A percentile compares a stretch with the other conserved stretches of the same genome.
Conservation (phyloP, 1,140 invertebrate species). For the Drosophila willistoni region DNA sequence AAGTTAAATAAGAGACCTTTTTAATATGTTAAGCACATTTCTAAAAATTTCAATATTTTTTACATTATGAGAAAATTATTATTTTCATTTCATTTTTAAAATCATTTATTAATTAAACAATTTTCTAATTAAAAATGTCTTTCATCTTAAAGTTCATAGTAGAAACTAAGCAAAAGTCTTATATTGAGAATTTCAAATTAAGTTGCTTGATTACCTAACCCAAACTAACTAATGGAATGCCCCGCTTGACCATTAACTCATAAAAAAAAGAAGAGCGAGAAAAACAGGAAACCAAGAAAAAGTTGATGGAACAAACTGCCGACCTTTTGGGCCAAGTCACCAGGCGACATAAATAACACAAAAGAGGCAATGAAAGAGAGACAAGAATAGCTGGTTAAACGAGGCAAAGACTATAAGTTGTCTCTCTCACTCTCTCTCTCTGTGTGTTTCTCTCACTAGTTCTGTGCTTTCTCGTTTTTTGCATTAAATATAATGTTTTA, state of each 20-base stretch:
- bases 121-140: too few species aligned
- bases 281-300: constrained; percentile 13
- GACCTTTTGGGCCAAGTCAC: constrained; percentile 56
- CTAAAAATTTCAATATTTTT: too few species aligned
- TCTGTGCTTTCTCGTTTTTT: constrained; percentile 35
- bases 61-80: too few species aligned
- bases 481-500: constrained; percentile 55
- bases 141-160: too few species aligned
- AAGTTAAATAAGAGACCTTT: too few species aligned
- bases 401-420: constrained; percentile 9
- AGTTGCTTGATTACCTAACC: constrained; percentile 8
- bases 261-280: neutral
- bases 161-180: too few species aligned
- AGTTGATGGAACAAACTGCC: constrained; percentile 52
- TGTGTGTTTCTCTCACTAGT: too few species aligned
- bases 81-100: too few species aligned
- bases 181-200: neutral
- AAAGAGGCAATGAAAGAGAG: constrained; percentile 33
- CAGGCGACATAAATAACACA: constrained; percentile 63
- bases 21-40: too few species aligned
- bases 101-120: too few species aligned
- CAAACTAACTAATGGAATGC: neutral
- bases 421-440: neutral
- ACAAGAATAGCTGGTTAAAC: constrained; percentile 3
- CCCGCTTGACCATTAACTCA: constrained; percentile 1